Percentiles rank a stretch among this genome's conserved stretches.
Conservation (phyloP, 1,140 invertebrate species). For the Drosophila repletoides region DNA sequence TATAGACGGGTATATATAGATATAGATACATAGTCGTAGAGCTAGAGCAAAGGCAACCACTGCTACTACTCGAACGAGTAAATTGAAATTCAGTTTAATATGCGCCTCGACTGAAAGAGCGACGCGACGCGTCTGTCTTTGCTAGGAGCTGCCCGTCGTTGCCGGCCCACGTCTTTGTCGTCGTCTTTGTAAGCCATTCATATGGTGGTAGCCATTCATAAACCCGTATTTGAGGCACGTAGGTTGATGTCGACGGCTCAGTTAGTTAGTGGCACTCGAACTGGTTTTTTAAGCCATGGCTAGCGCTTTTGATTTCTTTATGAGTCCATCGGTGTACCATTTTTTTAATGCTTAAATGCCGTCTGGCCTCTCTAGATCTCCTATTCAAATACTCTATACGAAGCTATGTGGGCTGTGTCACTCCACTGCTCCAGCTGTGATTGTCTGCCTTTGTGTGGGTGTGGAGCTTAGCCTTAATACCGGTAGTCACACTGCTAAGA, state of each 20-base stretch:
- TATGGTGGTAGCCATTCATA: conserved; percentile 71
- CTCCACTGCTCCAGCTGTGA: conserved; percentile 20
- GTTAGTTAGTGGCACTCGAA: conserved; percentile 66
- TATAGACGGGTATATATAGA: too few species aligned
- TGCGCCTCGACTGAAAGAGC: conserved; percentile 29
- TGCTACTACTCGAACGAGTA: too few species aligned
- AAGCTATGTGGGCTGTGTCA: conserved; percentile 38
- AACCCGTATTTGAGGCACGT: conserved; percentile 74
- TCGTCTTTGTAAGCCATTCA: conserved; percentile 67
- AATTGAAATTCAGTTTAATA: conserved; percentile 73
- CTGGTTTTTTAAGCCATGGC: conserved; percentile 51
- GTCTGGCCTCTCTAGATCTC: conserved; percentile 17
- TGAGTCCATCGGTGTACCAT: conserved; percentile 54
- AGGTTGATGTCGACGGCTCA: conserved; percentile 59
- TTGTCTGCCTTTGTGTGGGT: background rate
- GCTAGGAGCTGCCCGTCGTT: background rate
- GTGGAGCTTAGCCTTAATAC: conserved; percentile 22
- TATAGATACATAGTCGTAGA: conserved; percentile 11
- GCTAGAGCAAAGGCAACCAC: background rate
- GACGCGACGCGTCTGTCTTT: background rate
- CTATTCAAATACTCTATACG: conserved; percentile 56
- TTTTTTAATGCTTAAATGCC: conserved; percentile 17
- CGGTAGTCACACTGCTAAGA: conserved; percentile 35
- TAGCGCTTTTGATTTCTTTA: conserved; percentile 67
- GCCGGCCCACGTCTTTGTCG: conserved; percentile 57